phyloP scores from a whole-genome alignment of 2,888 invertebrate species.

The Torymus auratus region DNA sequence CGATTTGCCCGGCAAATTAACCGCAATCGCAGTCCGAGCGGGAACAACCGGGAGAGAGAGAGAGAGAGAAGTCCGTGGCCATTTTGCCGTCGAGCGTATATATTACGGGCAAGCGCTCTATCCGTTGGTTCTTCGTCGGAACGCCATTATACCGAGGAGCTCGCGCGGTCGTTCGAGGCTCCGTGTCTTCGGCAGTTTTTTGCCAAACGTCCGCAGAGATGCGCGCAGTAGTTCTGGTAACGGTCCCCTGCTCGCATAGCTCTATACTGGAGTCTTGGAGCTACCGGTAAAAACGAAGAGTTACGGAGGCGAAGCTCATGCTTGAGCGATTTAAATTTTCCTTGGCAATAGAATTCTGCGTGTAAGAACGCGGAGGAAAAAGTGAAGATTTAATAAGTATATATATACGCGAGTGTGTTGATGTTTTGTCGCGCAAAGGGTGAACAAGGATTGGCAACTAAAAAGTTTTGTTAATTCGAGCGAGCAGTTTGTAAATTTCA shows the following conservation, averaged over 20 bases:
- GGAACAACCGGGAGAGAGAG: slow-evolving; percentile 60
- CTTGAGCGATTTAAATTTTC: slow-evolving; percentile 43
- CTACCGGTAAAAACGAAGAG: slow-evolving; percentile 43
- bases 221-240: slow-evolving; percentile 52
- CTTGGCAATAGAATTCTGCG: neutral
- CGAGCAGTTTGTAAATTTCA: neutral
- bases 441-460: too few species aligned
- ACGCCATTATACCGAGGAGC: slow-evolving; percentile 45
- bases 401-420: too few species aligned
- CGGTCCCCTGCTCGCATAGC: slow-evolving; percentile 5
- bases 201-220: slow-evolving; percentile 69
- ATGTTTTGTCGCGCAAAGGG: too few species aligned
- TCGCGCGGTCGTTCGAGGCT: neutral
- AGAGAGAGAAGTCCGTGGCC: slow-evolving; percentile 42
- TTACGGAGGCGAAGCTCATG: slow-evolving; percentile 37
- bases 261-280: neutral
- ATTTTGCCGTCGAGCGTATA: slow-evolving; percentile 49
- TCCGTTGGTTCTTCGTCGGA: slow-evolving; percentile 49
- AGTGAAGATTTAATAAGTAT: too few species aligned
- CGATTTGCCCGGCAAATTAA: slow-evolving; percentile 75
- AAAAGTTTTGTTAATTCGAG: too few species aligned
- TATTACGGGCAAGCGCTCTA: slow-evolving; percentile 48
- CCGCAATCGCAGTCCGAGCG: slow-evolving; percentile 71
- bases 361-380: too few species aligned
- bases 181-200: slow-evolving; percentile 56